Evolutionary conservation across 2,113 vertebrate species (phyloP).

Genomic region (Saguinus imperator): DNA sequence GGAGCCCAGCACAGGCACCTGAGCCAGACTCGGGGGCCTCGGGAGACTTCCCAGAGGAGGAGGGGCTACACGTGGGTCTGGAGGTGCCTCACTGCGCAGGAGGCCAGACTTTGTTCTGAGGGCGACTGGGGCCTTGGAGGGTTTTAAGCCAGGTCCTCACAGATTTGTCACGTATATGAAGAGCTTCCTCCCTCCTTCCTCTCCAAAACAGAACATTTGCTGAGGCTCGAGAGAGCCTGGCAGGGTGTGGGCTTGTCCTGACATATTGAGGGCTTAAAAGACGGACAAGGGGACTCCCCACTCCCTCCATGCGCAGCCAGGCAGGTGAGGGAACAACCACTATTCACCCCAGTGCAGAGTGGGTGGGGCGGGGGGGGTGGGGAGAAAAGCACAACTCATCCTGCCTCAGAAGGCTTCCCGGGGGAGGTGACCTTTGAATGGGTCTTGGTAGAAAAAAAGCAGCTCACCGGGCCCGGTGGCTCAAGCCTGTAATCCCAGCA

Average conservation of each 20-base stretch:
- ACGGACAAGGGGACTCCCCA: background rate
- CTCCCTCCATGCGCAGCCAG: background rate
- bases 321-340: background rate
- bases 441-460: background rate
- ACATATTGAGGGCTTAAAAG: background rate
- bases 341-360: accelerated
- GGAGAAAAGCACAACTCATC: background rate
- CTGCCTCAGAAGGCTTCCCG: background rate
- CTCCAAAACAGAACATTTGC: background rate
- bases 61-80: too few relatives aligned
- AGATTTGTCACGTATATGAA: background rate
- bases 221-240: background rate
- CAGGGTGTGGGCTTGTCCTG: background rate
- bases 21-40: background rate
- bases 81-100: background rate
- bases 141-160: background rate
- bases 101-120: background rate
- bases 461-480: background rate
- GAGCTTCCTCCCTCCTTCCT: background rate
- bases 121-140: background rate
- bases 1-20: background rate
- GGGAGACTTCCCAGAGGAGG: background rate
- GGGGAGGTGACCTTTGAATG: background rate
- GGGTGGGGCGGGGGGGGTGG: background rate
- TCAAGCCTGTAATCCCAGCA: too few relatives aligned